Base-by-base conservation (phyloP, 2,888 invertebrate species). In the Thecophora atra region DNA sequence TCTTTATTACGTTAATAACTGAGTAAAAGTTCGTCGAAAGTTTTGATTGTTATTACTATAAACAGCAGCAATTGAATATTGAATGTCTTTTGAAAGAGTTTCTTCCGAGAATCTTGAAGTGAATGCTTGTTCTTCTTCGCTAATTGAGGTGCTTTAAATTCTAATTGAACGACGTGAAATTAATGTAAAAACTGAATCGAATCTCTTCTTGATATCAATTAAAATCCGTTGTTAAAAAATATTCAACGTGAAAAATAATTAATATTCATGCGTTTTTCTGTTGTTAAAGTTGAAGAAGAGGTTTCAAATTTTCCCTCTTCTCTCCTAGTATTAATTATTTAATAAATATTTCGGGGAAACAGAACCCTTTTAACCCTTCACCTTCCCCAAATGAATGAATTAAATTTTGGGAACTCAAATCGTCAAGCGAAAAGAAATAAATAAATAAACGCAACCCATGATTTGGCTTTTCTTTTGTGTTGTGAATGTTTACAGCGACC, bases 91-190 rank as follows among this genome's bases (percentile, higher is more conserved):
- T 21, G 19, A 56, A 24, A 11, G 47, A 11, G 7, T 37, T 1
- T 11, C 37, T 0, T 37, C 37, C 11, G 7, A 11, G 11, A 37
- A 1, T 37, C 37, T 37, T 1, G 37, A 6, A 1, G 37, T 2
- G 37, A 37, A 37, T 37, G 37, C 37, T 37, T 37, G 37, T 37
- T 37, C 3, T 17, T 47, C 47, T n/a, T 15, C 44, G 44, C 15
- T 47, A 47, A 47, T 47, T 47, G 47, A 47, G 47, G 47, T 47
- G 47, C 47, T 47, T 47, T 47, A 47, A 47, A 47, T 47, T 47
- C 47, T 11, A 15, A 47, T 47, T 47, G 47, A 47, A 17, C 17
- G 47, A 11, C 47, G n/a, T 47, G 47, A 15, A n/a, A 47, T 47
- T 47, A 4, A 47, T 5, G 17, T n/a, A n/a, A n/a, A n/a, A n/a